These are phyloP conservation scores for Pelecanus crispus DNA, from an alignment of 2,113 vertebrate species.

Conservation along the genomic window DNA sequence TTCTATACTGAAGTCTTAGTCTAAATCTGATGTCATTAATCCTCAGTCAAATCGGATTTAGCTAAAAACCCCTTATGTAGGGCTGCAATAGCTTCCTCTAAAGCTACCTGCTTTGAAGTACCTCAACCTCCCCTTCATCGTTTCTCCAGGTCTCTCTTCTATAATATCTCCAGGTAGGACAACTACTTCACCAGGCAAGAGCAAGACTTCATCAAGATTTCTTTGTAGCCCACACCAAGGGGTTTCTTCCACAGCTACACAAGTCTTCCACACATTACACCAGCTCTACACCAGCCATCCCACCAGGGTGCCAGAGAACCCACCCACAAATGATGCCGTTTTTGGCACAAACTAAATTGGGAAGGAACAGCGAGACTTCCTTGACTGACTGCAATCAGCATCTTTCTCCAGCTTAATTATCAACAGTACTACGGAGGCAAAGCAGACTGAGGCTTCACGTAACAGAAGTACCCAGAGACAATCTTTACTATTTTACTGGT, in stretches of 20 bases:
- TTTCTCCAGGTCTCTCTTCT: background rate
- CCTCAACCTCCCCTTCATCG: background rate
- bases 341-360: background rate
- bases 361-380: background rate
- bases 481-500: background rate
- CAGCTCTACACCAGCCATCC: background rate
- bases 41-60: background rate
- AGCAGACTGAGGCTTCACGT: background rate
- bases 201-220: background rate
- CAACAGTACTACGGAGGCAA: background rate
- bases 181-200: background rate
- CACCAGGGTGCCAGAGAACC: background rate
- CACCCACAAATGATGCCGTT: background rate
- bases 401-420: background rate
- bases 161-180: background rate
- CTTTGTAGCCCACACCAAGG: background rate
- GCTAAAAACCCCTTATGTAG: background rate
- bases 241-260: background rate
- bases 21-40: background rate
- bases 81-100: background rate
- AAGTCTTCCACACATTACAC: background rate
- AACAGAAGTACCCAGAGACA: background rate
- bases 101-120: background rate
- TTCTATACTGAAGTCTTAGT: background rate
- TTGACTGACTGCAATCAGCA: background rate